Base-by-base conservation (phyloP, 2,888 invertebrate species). In the Heliconius hortense region DNA sequence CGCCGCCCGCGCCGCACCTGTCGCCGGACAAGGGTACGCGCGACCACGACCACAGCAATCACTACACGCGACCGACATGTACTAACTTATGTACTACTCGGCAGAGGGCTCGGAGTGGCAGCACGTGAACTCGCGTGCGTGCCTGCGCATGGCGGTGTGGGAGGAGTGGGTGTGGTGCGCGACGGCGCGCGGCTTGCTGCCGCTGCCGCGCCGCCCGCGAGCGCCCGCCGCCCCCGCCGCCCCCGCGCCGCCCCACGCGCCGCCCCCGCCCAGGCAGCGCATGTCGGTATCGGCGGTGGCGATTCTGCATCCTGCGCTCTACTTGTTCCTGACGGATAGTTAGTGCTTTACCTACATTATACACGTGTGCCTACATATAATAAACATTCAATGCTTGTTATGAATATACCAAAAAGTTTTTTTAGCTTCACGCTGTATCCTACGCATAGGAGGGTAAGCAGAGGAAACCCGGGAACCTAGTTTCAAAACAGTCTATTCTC, bases 161-260 rank as follows among this genome's bases (percentile, higher is more conserved):
- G 91, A 88, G 85, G 92, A 91, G 81, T 83, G 86, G 86, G 68
- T 88, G 84, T 90, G 89, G 90, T 91, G 92, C 86, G 91, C 81
- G 69, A 75, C 84, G 71, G 76, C 85, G 77, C 88, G 90, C 76
- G 91, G 88, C 8, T 82, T 92, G 82, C 68, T 80, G 82, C 88
- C 89, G 67, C 77, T 88, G 80, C 80, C 87, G 80, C 86, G 88
- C 72, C 87, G 86, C 72, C 77, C 79, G 53, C 74, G 59, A 69
- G 28, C 77, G 76, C 67, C 76, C 35, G 70, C 77, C 84, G 69
- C 76, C 84, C 76, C 87, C 89, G 76, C 88, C 89, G 69, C 84
- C 77, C 87, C 89, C 76, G 87, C 89, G 68, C 72, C 87, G 85
- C 72, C 77, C 79, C 74, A 48, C 73, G 67, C 77, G 56, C 77